Evolutionary conservation across 1,140 invertebrate species (phyloP).

Genomic region (Drosophila lacertosa): DNA sequence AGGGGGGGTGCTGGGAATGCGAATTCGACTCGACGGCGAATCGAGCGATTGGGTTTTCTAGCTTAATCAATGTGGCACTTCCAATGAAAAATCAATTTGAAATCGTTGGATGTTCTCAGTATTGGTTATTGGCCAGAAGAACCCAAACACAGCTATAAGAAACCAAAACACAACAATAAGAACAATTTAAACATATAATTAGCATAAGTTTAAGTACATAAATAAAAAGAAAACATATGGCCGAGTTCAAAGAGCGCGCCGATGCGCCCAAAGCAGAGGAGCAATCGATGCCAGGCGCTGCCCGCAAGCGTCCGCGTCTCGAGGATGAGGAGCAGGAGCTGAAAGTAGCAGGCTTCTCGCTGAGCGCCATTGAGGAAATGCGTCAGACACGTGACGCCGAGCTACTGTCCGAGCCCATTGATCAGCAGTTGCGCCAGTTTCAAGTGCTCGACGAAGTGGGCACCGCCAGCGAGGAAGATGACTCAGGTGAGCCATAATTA

Average conservation of each 20-base stretch:
- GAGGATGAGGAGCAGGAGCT: conserved; percentile 65
- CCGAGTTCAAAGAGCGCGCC: conserved; percentile 13
- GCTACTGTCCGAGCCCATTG: conserved; percentile 55
- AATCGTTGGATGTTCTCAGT: conserved; percentile 83
- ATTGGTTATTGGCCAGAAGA: conserved; percentile 81
- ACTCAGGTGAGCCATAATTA: conserved; percentile 85
- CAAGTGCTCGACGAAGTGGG: conserved; percentile 91
- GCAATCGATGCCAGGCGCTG: not conserved
- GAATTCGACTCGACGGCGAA: conserved; percentile 1
- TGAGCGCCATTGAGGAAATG: conserved; percentile 83
- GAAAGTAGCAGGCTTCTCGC: conserved; percentile 75
- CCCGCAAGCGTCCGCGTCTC: conserved; percentile 51
- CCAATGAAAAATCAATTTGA: conserved; percentile 76
- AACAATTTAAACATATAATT: conserved; percentile 3
- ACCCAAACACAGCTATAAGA: conserved; percentile 59
- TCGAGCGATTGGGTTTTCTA: conserved; percentile 59
- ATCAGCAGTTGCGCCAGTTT: conserved; percentile 86
- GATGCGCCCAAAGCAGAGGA: conserved; percentile 1
- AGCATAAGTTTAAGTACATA: conserved; percentile 19
- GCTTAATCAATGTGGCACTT: conserved; percentile 81
- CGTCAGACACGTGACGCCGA: conserved; percentile 67
- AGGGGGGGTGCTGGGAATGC: conserved; percentile 4
- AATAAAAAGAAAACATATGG: conserved; percentile 36
- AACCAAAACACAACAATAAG: conserved; percentile 13
- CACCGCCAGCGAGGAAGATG: conserved; percentile 84